A percentile compares a stretch with the other conserved stretches of the same genome.
phyloP scores from a whole-genome alignment of 53 echinoderm and acorn worm species.

The Hippasteria phrygiana region DNA sequence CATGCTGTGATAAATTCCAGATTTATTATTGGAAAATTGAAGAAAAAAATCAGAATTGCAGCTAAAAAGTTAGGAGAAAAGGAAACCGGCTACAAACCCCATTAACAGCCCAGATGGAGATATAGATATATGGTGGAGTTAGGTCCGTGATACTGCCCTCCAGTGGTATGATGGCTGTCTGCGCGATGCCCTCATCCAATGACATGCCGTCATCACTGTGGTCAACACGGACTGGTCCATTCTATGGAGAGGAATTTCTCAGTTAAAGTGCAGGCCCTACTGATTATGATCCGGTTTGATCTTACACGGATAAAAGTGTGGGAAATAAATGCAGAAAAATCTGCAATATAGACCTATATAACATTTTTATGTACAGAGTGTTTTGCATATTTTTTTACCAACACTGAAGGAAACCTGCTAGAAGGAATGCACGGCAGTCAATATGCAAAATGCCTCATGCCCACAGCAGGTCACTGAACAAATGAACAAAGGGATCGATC shows the following conservation, averaged over 20 bases:
- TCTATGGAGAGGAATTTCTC: background rate
- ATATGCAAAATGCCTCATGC: too few species aligned
- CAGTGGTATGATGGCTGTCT: constrained; percentile 29
- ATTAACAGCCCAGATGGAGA: constrained; percentile 59
- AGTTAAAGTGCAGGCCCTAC: background rate
- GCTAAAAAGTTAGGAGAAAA: background rate
- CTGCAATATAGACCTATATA: background rate
- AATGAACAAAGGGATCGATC: too few species aligned
- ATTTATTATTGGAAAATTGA: background rate
- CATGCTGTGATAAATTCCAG: too few species aligned
- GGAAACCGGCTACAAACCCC: constrained; percentile 24
- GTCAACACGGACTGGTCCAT: constrained; percentile 33
- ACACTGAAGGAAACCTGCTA: too few species aligned
- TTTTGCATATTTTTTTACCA: too few species aligned
- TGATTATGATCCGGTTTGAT: background rate
- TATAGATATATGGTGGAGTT: constrained; percentile 29
- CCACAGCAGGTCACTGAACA: too few species aligned
- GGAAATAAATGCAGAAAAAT: too few species aligned
- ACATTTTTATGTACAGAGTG: background rate
- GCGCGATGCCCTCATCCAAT: constrained; percentile 42
- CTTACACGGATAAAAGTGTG: background rate
- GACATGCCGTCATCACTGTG: constrained; percentile 27
- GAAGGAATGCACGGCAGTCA: too few species aligned
- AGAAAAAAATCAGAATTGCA: background rate
- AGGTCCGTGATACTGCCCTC: background rate